Base-by-base conservation (phyloP, 2,113 vertebrate species). In the Cnemophilus loriae region DNA sequence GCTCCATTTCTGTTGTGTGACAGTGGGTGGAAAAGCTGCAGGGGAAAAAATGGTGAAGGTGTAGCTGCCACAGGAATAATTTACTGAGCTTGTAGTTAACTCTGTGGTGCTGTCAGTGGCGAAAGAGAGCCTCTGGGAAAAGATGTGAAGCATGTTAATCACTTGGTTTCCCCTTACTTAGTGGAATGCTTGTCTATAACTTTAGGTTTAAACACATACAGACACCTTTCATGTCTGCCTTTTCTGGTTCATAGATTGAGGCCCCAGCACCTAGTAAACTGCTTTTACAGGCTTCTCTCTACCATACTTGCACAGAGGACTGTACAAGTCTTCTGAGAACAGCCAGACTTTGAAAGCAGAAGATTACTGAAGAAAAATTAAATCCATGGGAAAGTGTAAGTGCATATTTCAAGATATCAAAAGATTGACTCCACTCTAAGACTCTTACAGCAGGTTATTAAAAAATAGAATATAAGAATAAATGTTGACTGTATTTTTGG, bases 361-460 rank as follows among this genome's bases (percentile, higher is more conserved):
- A 47, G 30, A 32, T 80, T 13, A 30, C n/a, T 20, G 46, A 69
- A 35, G 28, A 63, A 87, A 77, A 77, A 76, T 11, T 6, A 83
- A 83, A 69, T 84, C 14, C 6, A 24, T 16, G 30, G 23, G 18
- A 30, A 76, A 42, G 4, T 32, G 4, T 50, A 42, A 84, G 8
- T 68, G 18, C 0, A 0, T 52, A 11, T 83, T 85, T 65, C 22
- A 63, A 59, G 37, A n/a, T 55, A 55, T 13, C 0, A 0, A 28
- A 79, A 78, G 5, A 23, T 41, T 75, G 16, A 37, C 6, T 80
- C 80, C 39, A 16, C 13, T 79, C 21, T 32, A 65, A 68, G 67
- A n/a, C 6, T 64, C 13, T 50, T 55, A 33, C 6, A 63, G 16
- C 9, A 47, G 14, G 3, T 42, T 39, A 17, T 59, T 50, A 26